Evolutionary conservation across 2,888 invertebrate genomes (phyloP).

Genomic region (Tinea semifulvella): DNA sequence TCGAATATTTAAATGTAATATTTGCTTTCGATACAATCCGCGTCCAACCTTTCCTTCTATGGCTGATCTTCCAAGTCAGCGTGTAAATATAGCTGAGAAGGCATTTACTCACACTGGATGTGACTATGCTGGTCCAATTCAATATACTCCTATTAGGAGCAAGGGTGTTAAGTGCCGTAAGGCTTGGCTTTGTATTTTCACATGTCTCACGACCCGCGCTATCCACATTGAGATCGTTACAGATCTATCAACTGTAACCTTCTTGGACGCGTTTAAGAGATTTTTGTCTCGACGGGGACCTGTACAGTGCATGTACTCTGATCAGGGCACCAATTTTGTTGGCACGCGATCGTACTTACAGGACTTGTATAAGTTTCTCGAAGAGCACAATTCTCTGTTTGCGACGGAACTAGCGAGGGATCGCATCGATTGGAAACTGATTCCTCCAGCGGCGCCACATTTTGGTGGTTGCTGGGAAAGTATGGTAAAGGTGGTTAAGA

Average conservation of each 20-base stretch:
- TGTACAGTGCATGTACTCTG: constrained; percentile 15
- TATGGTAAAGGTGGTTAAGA: not conserved
- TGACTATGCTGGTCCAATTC: not conserved
- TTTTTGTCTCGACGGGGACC: constrained; percentile 21
- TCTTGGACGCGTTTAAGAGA: constrained; percentile 19
- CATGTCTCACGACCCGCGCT: constrained; percentile 16
- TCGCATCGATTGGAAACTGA: constrained; percentile 7
- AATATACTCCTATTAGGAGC: not conserved
- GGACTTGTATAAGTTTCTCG: not conserved
- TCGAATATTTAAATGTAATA: not conserved
- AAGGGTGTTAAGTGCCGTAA: not conserved
- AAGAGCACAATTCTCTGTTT: not conserved
- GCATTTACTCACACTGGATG: constrained; percentile 1
- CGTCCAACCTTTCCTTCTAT: not conserved
- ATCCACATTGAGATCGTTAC: constrained; percentile 19
- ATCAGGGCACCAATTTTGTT: constrained; percentile 17
- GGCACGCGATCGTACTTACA: not conserved
- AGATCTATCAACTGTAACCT: constrained; percentile 17
- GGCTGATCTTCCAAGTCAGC: not conserved
- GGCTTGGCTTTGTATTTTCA: constrained; percentile 1
- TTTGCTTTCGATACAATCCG: not conserved
- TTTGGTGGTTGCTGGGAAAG: constrained; percentile 17
- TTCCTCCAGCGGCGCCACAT: constrained; percentile 13
- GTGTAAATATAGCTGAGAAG: not conserved
- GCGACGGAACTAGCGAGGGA: not conserved